These are phyloP conservation scores for Elymnias hypermnestra DNA, from an alignment of 1,140 invertebrate species.

Conservation along the genomic window DNA sequence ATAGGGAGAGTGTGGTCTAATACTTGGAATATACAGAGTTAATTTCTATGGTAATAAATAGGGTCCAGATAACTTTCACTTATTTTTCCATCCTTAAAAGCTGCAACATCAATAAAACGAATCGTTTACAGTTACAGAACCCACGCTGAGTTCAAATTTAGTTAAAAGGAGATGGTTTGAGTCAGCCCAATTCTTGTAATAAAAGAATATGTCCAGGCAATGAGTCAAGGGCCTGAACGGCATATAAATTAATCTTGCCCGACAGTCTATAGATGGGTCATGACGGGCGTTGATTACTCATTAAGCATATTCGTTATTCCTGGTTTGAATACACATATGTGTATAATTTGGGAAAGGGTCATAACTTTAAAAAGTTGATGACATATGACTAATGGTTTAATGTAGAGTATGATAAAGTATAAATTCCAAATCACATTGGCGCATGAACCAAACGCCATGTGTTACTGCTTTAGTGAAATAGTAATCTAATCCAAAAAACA, in stretches of 20 bases:
- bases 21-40: too few relatives aligned
- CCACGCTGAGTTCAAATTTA: constrained; percentile 6
- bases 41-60: too few relatives aligned
- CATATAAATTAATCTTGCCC: constrained; percentile 19
- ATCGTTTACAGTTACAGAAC: not conserved
- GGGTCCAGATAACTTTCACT: not conserved
- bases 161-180: constrained; percentile 18
- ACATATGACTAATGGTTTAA: too few relatives aligned
- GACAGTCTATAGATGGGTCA: constrained; percentile 33
- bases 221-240: constrained; percentile 28
- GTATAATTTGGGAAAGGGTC: not conserved
- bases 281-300: constrained; percentile 38
- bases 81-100: not conserved
- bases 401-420: too few relatives aligned
- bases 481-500: too few relatives aligned
- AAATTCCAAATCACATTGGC: too few relatives aligned
- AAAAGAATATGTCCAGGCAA: constrained; percentile 21
- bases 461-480: too few relatives aligned
- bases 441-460: too few relatives aligned
- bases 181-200: constrained; percentile 28
- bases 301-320: constrained; percentile 24
- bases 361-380: not conserved
- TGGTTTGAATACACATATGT: not conserved
- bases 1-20: too few relatives aligned
- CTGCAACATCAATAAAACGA: not conserved